Conservation (phyloP, 37 sponge, comb jelly and placozoan genomes). For the Amphimedon queenslandica region DNA sequence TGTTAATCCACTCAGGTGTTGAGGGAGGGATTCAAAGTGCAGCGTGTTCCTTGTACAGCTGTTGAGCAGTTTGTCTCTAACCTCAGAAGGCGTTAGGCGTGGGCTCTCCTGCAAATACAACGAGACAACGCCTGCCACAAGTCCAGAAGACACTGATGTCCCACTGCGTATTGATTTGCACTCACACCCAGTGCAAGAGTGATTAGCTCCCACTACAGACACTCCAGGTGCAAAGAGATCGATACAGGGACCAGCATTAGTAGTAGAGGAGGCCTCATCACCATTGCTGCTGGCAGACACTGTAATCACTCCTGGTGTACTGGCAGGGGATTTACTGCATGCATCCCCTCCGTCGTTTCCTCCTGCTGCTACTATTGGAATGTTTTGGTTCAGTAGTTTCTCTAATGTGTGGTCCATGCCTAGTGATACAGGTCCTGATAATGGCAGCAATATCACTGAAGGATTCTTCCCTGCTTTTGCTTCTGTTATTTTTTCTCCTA, state of each 20-base stretch:
- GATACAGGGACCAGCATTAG: conserved; percentile 63
- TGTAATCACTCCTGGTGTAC: conserved; percentile 41
- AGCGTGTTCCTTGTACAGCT: conserved; percentile 11
- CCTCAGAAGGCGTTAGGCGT: conserved; percentile 25
- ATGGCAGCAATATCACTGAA: conserved; percentile 57
- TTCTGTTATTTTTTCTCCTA: neutral
- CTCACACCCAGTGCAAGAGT: conserved; percentile 40
- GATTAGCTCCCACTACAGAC: conserved; percentile 45
- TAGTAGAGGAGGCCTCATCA: conserved; percentile 34
- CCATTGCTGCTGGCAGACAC: conserved; percentile 43
- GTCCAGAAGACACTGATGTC: conserved; percentile 51
- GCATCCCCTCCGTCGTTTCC: conserved; percentile 54
- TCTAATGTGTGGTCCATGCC: conserved; percentile 35
- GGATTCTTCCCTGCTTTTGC: conserved; percentile 27
- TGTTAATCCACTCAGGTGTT: conserved; percentile 9
- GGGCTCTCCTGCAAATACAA: conserved; percentile 50
- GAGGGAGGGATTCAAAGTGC: conserved; percentile 16
- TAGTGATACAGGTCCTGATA: conserved; percentile 14
- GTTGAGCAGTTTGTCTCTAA: conserved; percentile 21
- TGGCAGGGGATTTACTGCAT: conserved; percentile 46
- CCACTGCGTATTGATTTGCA: conserved; percentile 36
- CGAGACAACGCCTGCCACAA: conserved; percentile 63
- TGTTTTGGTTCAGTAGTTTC: conserved; percentile 15
- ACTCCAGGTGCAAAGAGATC: conserved; percentile 73
- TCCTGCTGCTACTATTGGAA: conserved; percentile 52